Evolutionary conservation across 2,113 vertebrate genomes (phyloP).

Genomic region (Myocastor coypus): DNA sequence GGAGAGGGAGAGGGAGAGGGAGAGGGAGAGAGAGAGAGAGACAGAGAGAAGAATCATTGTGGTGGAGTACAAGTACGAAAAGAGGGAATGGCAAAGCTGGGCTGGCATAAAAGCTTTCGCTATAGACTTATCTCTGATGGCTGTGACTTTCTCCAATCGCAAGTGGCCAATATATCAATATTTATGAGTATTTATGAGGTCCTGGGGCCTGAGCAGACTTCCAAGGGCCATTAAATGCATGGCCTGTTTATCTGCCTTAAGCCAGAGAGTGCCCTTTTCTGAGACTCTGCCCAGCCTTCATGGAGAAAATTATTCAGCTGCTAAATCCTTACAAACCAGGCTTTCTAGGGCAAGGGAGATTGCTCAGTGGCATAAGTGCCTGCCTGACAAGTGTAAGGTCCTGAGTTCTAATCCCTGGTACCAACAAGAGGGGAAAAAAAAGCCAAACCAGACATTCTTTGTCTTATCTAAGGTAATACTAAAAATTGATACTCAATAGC

Average conservation of each 20-base stretch:
- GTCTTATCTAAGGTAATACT: not conserved
- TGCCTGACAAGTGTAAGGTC: too few species aligned
- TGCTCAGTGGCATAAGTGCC: too few species aligned
- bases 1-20: too few species aligned
- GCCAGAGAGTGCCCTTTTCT: slow-evolving; percentile 7
- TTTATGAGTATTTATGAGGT: not conserved
- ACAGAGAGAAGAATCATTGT: not conserved
- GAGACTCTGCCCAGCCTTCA: not conserved
- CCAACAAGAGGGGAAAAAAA: too few species aligned
- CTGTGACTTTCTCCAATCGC: not conserved
- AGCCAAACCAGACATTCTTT: not conserved
- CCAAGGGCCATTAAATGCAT: not conserved
- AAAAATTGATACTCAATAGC: not conserved
- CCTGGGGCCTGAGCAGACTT: not conserved
- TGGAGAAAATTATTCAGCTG: slow-evolving; percentile 22
- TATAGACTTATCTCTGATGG: not conserved
- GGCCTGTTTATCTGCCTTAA: not conserved
- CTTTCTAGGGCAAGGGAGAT: not conserved
- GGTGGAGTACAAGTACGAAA: too few species aligned
- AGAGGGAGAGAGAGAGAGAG: not conserved
- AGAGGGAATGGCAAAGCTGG: not conserved
- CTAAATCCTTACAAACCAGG: slow-evolving; percentile 17
- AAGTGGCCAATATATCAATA: not conserved
- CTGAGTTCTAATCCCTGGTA: too few species aligned
- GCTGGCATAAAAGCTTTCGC: not conserved